phyloP scores from a whole-genome alignment of 1,140 invertebrate species.

The Leptinotarsa undecemlineata region DNA sequence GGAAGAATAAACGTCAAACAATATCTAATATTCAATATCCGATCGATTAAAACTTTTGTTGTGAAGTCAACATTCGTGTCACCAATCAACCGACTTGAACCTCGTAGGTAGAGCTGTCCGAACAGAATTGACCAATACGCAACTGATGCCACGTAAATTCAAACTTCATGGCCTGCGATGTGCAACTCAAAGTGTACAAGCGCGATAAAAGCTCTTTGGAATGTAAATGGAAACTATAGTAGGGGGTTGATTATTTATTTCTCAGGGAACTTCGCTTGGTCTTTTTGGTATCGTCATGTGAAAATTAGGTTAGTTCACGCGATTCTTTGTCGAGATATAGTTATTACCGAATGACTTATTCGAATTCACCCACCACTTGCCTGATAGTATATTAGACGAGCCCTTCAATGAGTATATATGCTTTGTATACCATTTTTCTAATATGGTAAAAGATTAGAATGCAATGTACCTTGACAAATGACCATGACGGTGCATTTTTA shows the following conservation, averaged over 20 bases:
- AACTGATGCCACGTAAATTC: conserved; percentile 12
- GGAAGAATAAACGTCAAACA: not conserved
- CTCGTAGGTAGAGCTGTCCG: not conserved
- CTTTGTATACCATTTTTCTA: too few species aligned
- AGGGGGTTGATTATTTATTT: not conserved
- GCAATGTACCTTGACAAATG: too few species aligned
- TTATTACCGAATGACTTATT: too few species aligned
- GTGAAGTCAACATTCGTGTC: conserved; percentile 1
- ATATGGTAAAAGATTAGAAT: too few species aligned
- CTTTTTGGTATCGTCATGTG: too few species aligned
- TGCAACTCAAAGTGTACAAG: conserved; percentile 3
- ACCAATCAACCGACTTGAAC: not conserved
- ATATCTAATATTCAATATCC: not conserved
- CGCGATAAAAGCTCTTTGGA: conserved; percentile 11
- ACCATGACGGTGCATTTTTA: too few species aligned
- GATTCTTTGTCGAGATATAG: too few species aligned
- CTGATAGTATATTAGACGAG: too few species aligned
- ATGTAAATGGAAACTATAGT: not conserved
- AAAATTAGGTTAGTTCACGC: too few species aligned
- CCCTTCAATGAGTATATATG: too few species aligned
- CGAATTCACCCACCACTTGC: too few species aligned
- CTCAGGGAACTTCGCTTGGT: too few species aligned
- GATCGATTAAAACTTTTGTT: not conserved
- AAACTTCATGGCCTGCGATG: not conserved
- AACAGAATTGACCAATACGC: conserved; percentile 10